Conservation (phyloP, 1,140 invertebrate species). For the Linepithema humile region DNA sequence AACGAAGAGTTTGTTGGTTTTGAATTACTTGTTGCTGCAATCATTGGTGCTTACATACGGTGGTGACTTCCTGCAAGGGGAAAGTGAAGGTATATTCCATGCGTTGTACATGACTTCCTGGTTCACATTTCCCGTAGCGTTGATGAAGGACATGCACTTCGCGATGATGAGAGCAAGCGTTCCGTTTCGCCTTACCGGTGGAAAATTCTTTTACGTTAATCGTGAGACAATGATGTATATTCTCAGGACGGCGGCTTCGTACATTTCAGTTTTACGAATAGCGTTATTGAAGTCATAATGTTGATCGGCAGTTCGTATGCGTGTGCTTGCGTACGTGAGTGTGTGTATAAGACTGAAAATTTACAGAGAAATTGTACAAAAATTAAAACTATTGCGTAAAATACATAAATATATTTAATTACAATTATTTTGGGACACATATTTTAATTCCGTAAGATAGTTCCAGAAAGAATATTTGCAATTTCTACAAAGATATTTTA, state of each 20-base stretch:
- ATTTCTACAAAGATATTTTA: too few relatives aligned
- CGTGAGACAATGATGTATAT: constrained; percentile 70
- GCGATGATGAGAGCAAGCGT: constrained; percentile 66
- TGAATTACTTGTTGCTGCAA: constrained; percentile 63
- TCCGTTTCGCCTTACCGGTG: constrained; percentile 64
- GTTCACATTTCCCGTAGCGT: constrained; percentile 61
- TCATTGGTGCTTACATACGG: constrained; percentile 68
- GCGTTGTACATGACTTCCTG: constrained; percentile 62
- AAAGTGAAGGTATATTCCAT: constrained; percentile 52
- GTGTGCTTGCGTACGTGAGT: background rate
- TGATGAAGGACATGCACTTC: constrained; percentile 64
- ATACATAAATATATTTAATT: constrained; percentile 12
- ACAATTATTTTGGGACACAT: constrained; percentile 5
- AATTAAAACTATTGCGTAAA: background rate
- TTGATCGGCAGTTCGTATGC: background rate
- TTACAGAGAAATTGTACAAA: background rate
- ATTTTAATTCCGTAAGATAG: background rate
- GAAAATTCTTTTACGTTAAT: constrained; percentile 67
- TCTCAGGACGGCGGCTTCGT: constrained; percentile 69
- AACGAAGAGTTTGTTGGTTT: constrained; percentile 41
- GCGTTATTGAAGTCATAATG: background rate
- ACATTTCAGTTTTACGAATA: constrained; percentile 70
- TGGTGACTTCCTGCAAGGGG: constrained; percentile 62
- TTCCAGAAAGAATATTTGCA: background rate
- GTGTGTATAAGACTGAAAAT: background rate